These are phyloP conservation scores for Tinea trinotella DNA, from an alignment of 2,888 invertebrate species.

Conservation along the genomic window DNA sequence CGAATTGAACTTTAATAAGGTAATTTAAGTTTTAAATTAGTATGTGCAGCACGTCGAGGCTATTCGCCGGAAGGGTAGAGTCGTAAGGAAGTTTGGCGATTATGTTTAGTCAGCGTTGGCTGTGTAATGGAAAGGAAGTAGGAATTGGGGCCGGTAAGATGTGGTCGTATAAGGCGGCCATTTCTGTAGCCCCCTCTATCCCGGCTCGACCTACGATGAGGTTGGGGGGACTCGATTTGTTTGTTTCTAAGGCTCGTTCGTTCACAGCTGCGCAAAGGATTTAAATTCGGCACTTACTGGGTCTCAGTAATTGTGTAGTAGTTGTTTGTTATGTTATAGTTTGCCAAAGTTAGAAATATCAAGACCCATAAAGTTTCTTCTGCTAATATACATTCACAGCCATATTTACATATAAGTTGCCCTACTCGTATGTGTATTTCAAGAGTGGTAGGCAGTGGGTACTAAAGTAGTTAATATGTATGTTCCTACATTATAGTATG, in stretches of 20 bases:
- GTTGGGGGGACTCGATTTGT: constrained; percentile 50
- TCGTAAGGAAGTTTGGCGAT: constrained; percentile 72
- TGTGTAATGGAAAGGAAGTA: constrained; percentile 68
- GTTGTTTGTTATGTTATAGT: neutral
- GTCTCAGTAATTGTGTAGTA: constrained; percentile 13
- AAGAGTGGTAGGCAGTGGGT: too few species aligned
- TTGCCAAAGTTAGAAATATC: neutral
- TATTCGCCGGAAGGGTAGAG: constrained; percentile 66
- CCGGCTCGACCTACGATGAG: constrained; percentile 25
- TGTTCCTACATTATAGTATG: too few species aligned
- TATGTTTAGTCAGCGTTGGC: constrained; percentile 65
- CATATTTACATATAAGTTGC: too few species aligned
- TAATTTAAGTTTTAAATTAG: constrained; percentile 26
- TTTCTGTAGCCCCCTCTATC: constrained; percentile 31
- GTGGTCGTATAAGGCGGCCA: constrained; percentile 66
- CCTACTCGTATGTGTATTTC: too few species aligned
- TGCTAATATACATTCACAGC: too few species aligned
- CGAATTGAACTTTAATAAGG: constrained; percentile 3
- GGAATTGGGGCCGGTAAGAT: constrained; percentile 71
- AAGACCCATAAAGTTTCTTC: neutral
- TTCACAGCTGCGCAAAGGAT: constrained; percentile 61
- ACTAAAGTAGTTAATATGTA: too few species aligned
- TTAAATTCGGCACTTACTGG: constrained; percentile 50
- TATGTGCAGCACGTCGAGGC: constrained; percentile 31
- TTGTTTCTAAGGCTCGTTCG: constrained; percentile 63